Evolutionary conservation across 2,113 vertebrate species (phyloP).

Genomic region (Takifugu flavidus): DNA sequence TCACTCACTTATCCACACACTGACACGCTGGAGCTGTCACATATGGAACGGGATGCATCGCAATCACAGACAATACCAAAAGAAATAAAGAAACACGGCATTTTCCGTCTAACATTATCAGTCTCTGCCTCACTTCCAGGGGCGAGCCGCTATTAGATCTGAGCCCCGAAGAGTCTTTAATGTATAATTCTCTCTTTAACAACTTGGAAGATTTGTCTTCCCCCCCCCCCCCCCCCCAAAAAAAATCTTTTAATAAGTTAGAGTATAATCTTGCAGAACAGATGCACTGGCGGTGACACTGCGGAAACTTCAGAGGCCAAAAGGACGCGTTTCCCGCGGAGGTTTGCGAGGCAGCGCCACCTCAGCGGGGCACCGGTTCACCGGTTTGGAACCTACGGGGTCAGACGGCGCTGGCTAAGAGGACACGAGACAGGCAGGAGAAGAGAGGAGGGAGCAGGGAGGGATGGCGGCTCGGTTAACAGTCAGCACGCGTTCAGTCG

Average conservation of each 20-base stretch:
- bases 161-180: constrained; percentile 61
- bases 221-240: constrained; percentile 17
- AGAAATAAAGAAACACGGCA: constrained; percentile 24
- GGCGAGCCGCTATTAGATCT: constrained; percentile 58
- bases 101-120: constrained; percentile 27
- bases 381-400: constrained; percentile 24
- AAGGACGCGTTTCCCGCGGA: constrained; percentile 34
- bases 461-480: neutral
- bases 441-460: neutral
- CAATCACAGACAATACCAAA: constrained; percentile 24
- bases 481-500: neutral
- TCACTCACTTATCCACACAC: constrained; percentile 25
- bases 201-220: constrained; percentile 20
- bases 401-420: constrained; percentile 13
- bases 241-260: constrained; percentile 47
- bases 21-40: constrained; percentile 28
- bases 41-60: constrained; percentile 13
- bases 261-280: constrained; percentile 42
- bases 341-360: constrained; percentile 4
- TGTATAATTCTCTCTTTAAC: constrained; percentile 70
- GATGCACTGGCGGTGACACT: constrained; percentile 35
- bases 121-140: constrained; percentile 35
- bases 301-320: constrained; percentile 39
- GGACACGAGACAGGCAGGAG: constrained; percentile 21
- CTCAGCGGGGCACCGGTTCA: constrained; percentile 15